Evolutionary conservation across 2,888 invertebrate species (phyloP).

Genomic region (Amphipyra tragopoginis): DNA sequence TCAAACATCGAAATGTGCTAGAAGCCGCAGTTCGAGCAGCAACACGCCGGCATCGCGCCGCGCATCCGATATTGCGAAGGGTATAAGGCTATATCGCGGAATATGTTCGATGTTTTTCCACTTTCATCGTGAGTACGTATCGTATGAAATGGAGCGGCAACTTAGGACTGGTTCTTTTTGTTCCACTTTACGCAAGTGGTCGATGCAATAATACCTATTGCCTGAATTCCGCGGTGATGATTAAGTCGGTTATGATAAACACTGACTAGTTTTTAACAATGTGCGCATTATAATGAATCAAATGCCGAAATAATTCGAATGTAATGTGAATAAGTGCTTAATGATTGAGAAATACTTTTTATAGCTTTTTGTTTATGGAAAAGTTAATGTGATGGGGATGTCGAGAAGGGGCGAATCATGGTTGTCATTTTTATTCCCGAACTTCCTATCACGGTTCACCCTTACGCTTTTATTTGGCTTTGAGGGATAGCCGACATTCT

Average conservation of each 20-base stretch:
- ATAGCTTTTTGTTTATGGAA: slow-evolving; percentile 13
- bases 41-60: slow-evolving; percentile 11
- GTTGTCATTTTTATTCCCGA: slow-evolving; percentile 17
- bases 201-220: slow-evolving; percentile 82
- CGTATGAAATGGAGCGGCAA: slow-evolving; percentile 84
- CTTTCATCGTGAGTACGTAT: slow-evolving; percentile 67
- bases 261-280: slow-evolving; percentile 68
- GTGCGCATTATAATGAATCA: slow-evolving; percentile 61
- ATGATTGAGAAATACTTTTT: slow-evolving; percentile 42
- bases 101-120: slow-evolving; percentile 63
- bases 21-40: slow-evolving; percentile 11
- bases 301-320: slow-evolving; percentile 59
- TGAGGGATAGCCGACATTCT: slow-evolving; percentile 16
- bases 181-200: slow-evolving; percentile 82
- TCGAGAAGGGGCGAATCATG: slow-evolving; percentile 7
- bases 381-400: slow-evolving; percentile 17
- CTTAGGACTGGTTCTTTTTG: slow-evolving; percentile 77
- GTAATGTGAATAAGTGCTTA: slow-evolving; percentile 30
- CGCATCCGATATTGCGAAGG: slow-evolving; percentile 53
- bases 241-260: slow-evolving; percentile 82
- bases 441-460: slow-evolving; percentile 12
- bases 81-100: slow-evolving; percentile 46
- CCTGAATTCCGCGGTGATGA: slow-evolving; percentile 79
- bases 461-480: slow-evolving; percentile 36
- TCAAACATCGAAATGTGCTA: slow-evolving; percentile 42